Evolutionary conservation across 2,888 invertebrate species (phyloP), one percentile per base, ranked within the genome.

Genomic region (Mylabris sibirica): DNA sequence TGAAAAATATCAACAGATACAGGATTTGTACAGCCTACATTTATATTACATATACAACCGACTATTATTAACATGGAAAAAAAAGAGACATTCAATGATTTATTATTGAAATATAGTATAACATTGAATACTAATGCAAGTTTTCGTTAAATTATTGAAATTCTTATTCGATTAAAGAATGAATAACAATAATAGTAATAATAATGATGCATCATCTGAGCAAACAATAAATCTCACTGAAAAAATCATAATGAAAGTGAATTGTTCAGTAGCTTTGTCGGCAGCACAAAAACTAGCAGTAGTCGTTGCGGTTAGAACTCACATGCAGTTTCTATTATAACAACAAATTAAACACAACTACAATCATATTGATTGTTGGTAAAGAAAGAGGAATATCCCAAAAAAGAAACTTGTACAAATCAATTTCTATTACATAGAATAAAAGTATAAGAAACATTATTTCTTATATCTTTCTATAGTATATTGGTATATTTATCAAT

Each of bases 1-100:
- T 63, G 62, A 70, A 70, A 70, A 67, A 70, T 70, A 24, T 57
- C 64, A 59, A 49, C 64, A 65, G 64, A 70, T 67, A 64, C 53
- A 63, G 59, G 41, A 65, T 60, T 44, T 49, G 63, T 57, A 66
- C 61, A 57, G 63, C 26, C 59, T 60, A 69, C 66, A 66, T 69
- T 66, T 66, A 65, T 68, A 68, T 65, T 63, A 68, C 68, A 49
- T 3, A 59, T 64, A 24, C 30, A 41, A 30, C 12, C 59, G 44
- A 44, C 59, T 59, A 63, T 63, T 63, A 66, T 30, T 30, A 30
- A 30, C 30, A 6, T 30, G 30, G 8, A 30, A 30, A 30, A 30
- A 30, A 30, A 30, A 30, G 62, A 20, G n/a, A n/a, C 12, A 20
- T 35, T 35, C 38, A 34, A 35, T 60, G 60, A 60, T 35, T 35